A percentile compares a stretch with the other conserved stretches of the same genome.
These are phyloP conservation scores for Danionella dracula DNA, from an alignment of 2,797 vertebrate species.

Conservation along the genomic window DNA sequence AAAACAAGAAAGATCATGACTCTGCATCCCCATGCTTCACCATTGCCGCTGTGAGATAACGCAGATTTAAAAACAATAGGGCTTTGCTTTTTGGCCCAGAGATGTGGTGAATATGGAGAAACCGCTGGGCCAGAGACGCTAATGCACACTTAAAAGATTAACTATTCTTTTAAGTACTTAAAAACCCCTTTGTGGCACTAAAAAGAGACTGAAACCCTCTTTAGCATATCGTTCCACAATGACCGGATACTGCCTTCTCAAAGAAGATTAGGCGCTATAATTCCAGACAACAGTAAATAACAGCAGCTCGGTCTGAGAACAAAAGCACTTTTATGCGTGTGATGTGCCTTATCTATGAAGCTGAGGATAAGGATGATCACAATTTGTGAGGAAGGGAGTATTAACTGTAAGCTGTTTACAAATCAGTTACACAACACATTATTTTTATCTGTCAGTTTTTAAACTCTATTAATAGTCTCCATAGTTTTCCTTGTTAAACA, in stretches of 20 bases:
- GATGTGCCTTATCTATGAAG: slow-evolving; percentile 35
- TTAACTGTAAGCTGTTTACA: slow-evolving; percentile 39
- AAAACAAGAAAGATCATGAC: slow-evolving; percentile 10
- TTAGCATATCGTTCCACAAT: slow-evolving; percentile 42
- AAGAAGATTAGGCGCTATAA: slow-evolving; percentile 48
- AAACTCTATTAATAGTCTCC: slow-evolving; percentile 35
- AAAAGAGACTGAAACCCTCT: slow-evolving; percentile 39
- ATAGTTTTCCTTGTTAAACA: no score
- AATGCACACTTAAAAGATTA: slow-evolving; percentile 56
- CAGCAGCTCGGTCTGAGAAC: slow-evolving; percentile 34
- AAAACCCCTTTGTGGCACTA: slow-evolving; percentile 43
- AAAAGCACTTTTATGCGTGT: slow-evolving; percentile 37
- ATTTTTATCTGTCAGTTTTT: slow-evolving; percentile 34
- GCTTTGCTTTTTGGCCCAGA: slow-evolving; percentile 29
- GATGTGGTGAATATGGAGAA: background rate
- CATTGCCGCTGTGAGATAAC: slow-evolving; percentile 18
- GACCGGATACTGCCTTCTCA: slow-evolving; percentile 30
- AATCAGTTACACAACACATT: slow-evolving; percentile 36
- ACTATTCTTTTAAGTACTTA: slow-evolving; percentile 47
- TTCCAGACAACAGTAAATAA: slow-evolving; percentile 49
- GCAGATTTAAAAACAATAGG: slow-evolving; percentile 38
- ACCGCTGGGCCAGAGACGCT: slow-evolving; percentile 12
- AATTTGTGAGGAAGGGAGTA: slow-evolving; percentile 35
- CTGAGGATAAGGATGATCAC: slow-evolving; percentile 44
- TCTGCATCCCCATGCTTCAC: background rate